These are phyloP conservation scores for Ochropleura plecta DNA, from an alignment of 2,888 invertebrate species.

Conservation along the genomic window DNA sequence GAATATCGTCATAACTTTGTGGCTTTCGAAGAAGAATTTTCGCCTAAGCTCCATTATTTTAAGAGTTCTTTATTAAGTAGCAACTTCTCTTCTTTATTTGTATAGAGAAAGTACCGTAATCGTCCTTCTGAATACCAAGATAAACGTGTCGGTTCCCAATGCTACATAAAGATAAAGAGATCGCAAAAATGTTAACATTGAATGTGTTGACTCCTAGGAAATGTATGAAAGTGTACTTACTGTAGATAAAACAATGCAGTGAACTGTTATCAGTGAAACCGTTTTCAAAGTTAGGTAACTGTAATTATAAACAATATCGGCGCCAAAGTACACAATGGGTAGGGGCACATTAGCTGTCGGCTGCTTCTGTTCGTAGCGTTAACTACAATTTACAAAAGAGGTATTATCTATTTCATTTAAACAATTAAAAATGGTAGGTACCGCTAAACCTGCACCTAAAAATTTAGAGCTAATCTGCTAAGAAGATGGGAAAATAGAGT, in stretches of 20 bases:
- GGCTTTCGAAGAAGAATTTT: constrained; percentile 41
- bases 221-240: constrained; percentile 34
- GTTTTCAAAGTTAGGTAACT: constrained; percentile 44
- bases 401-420: constrained; percentile 24
- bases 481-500: not conserved
- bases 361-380: constrained; percentile 37
- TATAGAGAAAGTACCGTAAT: constrained; percentile 74
- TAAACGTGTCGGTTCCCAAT: constrained; percentile 69
- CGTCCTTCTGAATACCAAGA: constrained; percentile 71
- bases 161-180: constrained; percentile 68
- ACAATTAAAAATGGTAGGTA: constrained; percentile 18
- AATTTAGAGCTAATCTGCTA: not conserved
- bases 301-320: constrained; percentile 51
- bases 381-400: constrained; percentile 43
- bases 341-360: constrained; percentile 20
- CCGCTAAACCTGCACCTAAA: not conserved
- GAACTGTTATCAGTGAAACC: constrained; percentile 52
- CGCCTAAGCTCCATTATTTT: constrained; percentile 39
- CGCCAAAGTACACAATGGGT: constrained; percentile 41
- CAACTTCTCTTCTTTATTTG: constrained; percentile 49
- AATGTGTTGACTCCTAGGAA: constrained; percentile 65
- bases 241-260: constrained; percentile 18
- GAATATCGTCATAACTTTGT: constrained; percentile 38
- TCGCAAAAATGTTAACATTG: constrained; percentile 69
- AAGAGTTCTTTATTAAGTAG: constrained; percentile 35